Conservation (phyloP, 1,140 invertebrate species). For the Amyelois transitella region DNA sequence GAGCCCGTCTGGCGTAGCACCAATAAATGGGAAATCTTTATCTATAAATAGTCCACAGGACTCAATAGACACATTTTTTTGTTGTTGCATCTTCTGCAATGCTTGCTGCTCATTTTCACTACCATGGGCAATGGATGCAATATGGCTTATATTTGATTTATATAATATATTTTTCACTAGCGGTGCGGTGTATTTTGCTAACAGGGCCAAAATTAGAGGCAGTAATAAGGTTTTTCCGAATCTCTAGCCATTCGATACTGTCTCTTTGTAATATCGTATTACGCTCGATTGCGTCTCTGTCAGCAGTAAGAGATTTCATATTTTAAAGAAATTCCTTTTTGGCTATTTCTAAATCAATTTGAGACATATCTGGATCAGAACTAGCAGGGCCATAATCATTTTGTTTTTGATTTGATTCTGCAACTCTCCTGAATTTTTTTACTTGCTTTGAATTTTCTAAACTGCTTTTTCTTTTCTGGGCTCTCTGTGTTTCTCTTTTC, state of each 20-base stretch:
- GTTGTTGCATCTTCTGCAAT: constrained; percentile 1
- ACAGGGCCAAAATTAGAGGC: constrained; percentile 16
- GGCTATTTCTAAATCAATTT: no score
- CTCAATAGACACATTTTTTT: constrained; percentile 1
- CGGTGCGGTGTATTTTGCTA: background rate
- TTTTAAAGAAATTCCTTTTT: no score
- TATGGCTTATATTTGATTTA: constrained; percentile 1
- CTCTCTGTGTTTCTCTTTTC: no score
- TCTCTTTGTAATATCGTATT: constrained; percentile 17
- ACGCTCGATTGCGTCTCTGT: constrained; percentile 10
- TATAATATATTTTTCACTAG: constrained; percentile 10
- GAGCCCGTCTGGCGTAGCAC: constrained; percentile 33
- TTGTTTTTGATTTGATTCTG: no score
- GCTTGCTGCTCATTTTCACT: constrained; percentile 8
- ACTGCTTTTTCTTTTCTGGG: no score
- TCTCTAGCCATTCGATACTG: constrained; percentile 18
- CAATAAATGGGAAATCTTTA: constrained; percentile 8
- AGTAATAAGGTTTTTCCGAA: constrained; percentile 21
- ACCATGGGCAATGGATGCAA: constrained; percentile 4
- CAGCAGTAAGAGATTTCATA: no score
- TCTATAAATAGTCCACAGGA: constrained; percentile 12
- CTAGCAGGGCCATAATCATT: no score
- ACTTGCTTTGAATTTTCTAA: no score
- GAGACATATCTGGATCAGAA: no score
- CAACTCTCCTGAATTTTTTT: no score